phyloP scores from a whole-genome alignment of 2,888 invertebrate genomes.

The Idaea straminata region DNA sequence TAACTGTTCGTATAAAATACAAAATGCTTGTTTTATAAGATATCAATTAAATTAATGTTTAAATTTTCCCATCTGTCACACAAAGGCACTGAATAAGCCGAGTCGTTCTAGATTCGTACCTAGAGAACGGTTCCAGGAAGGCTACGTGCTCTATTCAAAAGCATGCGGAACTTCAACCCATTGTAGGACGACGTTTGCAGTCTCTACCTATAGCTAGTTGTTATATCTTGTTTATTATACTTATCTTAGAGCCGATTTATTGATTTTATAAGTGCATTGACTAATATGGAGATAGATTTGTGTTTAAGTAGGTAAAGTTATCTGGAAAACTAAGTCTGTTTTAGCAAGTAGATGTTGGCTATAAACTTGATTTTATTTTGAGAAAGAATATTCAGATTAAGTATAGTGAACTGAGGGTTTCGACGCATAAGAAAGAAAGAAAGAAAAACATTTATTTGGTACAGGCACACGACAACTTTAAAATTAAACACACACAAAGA shows the following conservation, averaged over 20 bases:
- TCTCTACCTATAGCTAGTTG: not conserved
- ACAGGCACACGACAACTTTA: no score
- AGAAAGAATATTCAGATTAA: no score
- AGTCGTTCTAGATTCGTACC: conserved; percentile 1
- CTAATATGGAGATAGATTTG: not conserved
- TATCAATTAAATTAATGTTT: not conserved
- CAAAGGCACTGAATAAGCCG: not conserved
- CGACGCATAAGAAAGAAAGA: no score
- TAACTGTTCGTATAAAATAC: no score
- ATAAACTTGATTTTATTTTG: no score
- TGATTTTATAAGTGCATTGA: not conserved
- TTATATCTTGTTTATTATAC: not conserved
- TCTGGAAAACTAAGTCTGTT: no score
- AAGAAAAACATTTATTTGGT: no score
- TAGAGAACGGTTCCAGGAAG: conserved; percentile 12
- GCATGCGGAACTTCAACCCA: conserved; percentile 12
- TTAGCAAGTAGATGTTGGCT: no score
- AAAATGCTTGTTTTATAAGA: no score
- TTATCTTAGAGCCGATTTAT: not conserved
- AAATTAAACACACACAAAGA: no score
- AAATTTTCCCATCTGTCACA: not conserved
- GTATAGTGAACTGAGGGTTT: no score
- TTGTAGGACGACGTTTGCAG: not conserved
- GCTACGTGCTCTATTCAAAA: conserved; percentile 10
- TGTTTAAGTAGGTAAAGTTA: not conserved